These are phyloP conservation scores for Bubalus kerabau DNA, from an alignment of 2,113 vertebrate species.

Conservation along the genomic window DNA sequence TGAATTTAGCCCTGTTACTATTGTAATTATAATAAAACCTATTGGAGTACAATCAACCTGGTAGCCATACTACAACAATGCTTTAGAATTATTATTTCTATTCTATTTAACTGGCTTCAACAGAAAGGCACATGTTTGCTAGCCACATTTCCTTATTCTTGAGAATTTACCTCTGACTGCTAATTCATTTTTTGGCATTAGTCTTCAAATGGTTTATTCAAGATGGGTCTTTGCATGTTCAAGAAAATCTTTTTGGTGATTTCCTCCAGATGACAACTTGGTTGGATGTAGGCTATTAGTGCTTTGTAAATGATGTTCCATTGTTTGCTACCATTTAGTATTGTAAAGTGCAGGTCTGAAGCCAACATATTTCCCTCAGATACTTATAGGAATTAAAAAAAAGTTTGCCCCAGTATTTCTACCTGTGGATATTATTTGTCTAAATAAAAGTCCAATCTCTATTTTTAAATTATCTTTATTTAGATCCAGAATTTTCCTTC, in stretches of 20 bases:
- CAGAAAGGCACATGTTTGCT: accelerated
- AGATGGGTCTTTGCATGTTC: not conserved
- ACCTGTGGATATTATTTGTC: not conserved
- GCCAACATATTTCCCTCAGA: not conserved
- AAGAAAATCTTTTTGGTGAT: not conserved
- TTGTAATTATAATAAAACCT: not conserved
- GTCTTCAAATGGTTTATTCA: not conserved
- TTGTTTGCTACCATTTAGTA: not conserved
- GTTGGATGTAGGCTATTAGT: not conserved
- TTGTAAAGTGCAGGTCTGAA: not conserved
- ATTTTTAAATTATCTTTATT: not conserved
- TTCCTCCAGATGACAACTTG: not conserved
- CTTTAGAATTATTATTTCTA: not conserved
- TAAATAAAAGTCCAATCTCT: not conserved
- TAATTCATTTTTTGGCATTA: not conserved
- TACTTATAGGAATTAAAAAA: not conserved
- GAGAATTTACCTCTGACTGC: not conserved
- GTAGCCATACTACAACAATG: not conserved
- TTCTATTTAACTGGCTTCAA: not conserved
- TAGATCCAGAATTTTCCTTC: not conserved
- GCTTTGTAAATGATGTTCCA: not conserved
- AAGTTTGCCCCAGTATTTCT: not conserved
- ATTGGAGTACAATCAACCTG: not conserved
- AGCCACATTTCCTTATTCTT: not conserved
- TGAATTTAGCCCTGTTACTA: not conserved